These are phyloP conservation scores for Cryptotis parvus DNA, from an alignment of 2,113 vertebrate genomes.

Conservation along the genomic window DNA sequence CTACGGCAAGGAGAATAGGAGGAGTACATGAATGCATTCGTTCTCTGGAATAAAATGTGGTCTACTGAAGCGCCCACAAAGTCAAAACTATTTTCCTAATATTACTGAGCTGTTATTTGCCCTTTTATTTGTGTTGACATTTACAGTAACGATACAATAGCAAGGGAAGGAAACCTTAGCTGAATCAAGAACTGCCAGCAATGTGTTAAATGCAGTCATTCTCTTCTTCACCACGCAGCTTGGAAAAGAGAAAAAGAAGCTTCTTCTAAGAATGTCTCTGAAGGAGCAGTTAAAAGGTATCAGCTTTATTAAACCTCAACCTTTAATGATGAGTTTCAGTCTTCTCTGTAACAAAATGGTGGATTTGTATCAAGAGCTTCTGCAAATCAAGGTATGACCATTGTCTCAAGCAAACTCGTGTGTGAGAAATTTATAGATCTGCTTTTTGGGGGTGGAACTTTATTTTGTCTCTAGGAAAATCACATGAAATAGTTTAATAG, in stretches of 20 bases:
- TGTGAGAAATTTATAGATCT: not conserved
- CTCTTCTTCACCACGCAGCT: not conserved
- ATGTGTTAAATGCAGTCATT: not conserved
- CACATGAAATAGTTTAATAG: not conserved
- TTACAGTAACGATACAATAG: not conserved
- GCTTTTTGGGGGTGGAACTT: too few species aligned
- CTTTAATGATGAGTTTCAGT: slow-evolving; percentile 36
- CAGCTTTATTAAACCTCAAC: slow-evolving; percentile 55
- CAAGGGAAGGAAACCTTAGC: not conserved
- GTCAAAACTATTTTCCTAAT: not conserved
- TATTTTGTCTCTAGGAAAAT: slow-evolving; percentile 19
- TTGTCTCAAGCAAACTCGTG: slow-evolving; percentile 8
- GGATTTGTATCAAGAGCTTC: not conserved
- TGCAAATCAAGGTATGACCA: not conserved
- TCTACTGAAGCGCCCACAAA: not conserved
- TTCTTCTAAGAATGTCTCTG: slow-evolving; percentile 40
- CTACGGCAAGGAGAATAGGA: too few species aligned
- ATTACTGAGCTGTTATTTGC: not conserved
- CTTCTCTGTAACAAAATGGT: not conserved
- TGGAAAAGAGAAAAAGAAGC: not conserved
- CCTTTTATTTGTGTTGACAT: slow-evolving; percentile 22
- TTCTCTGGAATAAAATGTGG: not conserved
- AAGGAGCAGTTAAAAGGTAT: slow-evolving; percentile 34
- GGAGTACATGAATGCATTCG: not conserved
- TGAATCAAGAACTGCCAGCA: not conserved